Percentiles rank a stretch among this genome's conserved stretches.
These are phyloP conservation scores for Drosophila macrospina DNA, from an alignment of 2,888 invertebrate species.

Conservation along the genomic window DNA sequence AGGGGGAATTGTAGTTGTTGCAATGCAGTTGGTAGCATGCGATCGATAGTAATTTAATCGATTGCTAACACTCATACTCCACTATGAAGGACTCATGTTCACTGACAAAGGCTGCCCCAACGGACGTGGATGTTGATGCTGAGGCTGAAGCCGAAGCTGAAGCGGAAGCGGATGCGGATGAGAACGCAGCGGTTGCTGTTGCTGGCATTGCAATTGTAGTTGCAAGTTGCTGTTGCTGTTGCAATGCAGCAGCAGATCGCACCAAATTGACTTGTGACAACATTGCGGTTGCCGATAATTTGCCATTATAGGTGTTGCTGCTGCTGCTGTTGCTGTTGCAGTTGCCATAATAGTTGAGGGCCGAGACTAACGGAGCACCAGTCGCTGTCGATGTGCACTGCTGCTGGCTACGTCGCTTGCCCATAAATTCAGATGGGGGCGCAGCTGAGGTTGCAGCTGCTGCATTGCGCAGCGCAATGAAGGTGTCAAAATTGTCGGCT, in stretches of 20 bases:
- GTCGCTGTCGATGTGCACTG: conserved; percentile 26
- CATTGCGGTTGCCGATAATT: conserved; percentile 77
- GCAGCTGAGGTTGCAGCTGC: conserved; percentile 36
- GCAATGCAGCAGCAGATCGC: conserved; percentile 51
- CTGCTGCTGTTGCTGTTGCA: conserved; percentile 42
- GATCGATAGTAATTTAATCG: conserved; percentile 65
- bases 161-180: conserved; percentile 24
- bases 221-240: conserved; percentile 55
- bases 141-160: conserved; percentile 25
- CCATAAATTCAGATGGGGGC: conserved; percentile 19
- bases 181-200: conserved; percentile 19
- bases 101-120: conserved; percentile 36
- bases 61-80: conserved; percentile 85
- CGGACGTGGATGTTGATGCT: conserved; percentile 27
- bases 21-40: background rate
- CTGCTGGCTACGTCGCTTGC: conserved; percentile 42
- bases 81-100: conserved; percentile 82
- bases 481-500: conserved; percentile 83
- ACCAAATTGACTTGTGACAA: conserved; percentile 78
- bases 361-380: conserved; percentile 62
- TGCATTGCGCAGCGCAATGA: conserved; percentile 79
- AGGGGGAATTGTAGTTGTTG: background rate
- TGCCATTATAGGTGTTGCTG: conserved; percentile 66
- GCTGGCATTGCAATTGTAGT: conserved; percentile 36
- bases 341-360: conserved; percentile 78